Conservation (phyloP, 2,113 vertebrate species). For the Myiozetetes cayanensis region DNA sequence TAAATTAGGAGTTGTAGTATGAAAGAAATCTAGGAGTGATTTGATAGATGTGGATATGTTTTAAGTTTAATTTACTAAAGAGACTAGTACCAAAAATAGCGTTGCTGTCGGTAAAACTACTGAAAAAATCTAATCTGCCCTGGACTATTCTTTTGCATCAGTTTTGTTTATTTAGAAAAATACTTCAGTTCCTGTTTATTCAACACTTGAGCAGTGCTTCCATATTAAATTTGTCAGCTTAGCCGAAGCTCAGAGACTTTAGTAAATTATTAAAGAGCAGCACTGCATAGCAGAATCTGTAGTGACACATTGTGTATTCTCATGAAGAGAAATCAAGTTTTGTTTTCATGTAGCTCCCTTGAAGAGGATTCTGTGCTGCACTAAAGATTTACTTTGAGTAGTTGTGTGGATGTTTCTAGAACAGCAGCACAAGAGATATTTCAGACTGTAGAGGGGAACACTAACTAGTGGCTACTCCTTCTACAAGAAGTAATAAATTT, state of each 20-base stretch:
- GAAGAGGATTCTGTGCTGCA: neutral
- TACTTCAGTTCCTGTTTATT: neutral
- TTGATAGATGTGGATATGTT: neutral
- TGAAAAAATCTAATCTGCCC: neutral
- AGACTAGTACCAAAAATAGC: neutral
- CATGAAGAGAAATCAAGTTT: neutral
- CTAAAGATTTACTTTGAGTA: neutral
- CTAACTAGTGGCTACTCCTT: neutral
- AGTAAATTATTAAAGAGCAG: neutral
- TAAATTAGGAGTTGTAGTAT: neutral
- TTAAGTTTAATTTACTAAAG: neutral
- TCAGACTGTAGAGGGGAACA: neutral
- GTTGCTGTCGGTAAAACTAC: neutral
- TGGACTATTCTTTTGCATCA: neutral
- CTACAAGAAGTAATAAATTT: neutral
- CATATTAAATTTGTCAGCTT: neutral
- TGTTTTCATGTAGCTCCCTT: neutral
- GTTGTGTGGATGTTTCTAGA: neutral
- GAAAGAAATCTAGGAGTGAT: neutral
- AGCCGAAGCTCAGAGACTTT: neutral
- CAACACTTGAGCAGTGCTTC: neutral
- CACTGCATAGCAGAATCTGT: neutral
- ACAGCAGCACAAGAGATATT: neutral
- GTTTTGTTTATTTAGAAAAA: neutral
- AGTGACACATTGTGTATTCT: neutral